phyloP scores from a whole-genome alignment of 1,140 invertebrate species.

The Bilobella aurantiaca region DNA sequence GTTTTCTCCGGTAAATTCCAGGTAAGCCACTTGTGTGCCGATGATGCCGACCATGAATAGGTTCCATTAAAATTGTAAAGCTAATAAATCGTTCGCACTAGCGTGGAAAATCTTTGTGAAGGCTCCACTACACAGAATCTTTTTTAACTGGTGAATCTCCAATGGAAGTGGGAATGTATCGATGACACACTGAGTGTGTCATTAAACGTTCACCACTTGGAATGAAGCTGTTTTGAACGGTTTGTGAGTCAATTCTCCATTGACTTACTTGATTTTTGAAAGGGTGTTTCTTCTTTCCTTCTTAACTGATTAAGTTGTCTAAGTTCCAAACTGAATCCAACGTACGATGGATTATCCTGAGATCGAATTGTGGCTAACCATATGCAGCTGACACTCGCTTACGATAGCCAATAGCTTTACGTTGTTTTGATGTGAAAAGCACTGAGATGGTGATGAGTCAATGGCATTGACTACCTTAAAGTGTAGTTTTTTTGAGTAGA shows the following conservation, averaged over 20 bases:
- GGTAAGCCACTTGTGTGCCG: conserved; percentile 12
- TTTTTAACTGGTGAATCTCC: conserved; percentile 2
- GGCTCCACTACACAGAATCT: neutral
- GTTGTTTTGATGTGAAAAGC: neutral
- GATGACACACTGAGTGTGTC: conserved; percentile 3
- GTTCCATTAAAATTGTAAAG: conserved; percentile 13
- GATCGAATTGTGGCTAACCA: neutral
- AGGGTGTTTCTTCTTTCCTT: neutral
- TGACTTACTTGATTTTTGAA: neutral
- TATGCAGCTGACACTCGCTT: neutral
- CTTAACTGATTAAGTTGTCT: neutral
- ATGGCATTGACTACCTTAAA: neutral
- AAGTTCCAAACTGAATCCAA: neutral
- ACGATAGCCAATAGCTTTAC: neutral
- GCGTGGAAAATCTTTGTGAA: conserved; percentile 13
- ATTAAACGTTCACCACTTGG: neutral
- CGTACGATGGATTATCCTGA: neutral
- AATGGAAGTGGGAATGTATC: conserved; percentile 1
- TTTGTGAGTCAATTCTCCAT: neutral
- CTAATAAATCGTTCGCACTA: conserved; percentile 1
- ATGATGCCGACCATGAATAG: conserved; percentile 12
- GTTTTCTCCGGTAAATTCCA: too few relatives aligned
- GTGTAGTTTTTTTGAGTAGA: too few relatives aligned
- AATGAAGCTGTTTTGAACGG: neutral
- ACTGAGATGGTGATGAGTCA: neutral